A percentile compares a stretch with the other conserved stretches of the same genome.
These are phyloP conservation scores for Anser cygnoides DNA, from an alignment of 2,113 vertebrate species.

Conservation along the genomic window DNA sequence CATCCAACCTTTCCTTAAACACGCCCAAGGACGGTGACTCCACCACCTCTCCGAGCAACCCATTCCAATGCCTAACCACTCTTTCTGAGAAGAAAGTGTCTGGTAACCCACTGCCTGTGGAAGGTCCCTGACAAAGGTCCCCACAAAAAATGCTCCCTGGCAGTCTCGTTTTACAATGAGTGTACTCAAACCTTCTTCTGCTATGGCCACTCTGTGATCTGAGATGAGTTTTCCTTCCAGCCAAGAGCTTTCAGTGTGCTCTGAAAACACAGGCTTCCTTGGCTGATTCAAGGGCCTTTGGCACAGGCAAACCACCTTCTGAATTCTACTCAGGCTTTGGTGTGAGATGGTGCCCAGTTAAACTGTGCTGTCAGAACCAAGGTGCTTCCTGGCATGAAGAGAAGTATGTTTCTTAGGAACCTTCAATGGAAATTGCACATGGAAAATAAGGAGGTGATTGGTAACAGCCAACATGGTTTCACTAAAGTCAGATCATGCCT, in stretches of 20 bases:
- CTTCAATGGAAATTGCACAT: background rate
- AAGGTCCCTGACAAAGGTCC: background rate
- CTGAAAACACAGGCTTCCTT: background rate
- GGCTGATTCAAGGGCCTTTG: background rate
- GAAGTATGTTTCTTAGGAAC: background rate
- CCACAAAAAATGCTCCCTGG: background rate
- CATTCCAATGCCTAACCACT: too few relatives aligned
- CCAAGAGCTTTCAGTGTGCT: background rate
- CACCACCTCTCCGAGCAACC: too few relatives aligned
- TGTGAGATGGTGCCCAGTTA: background rate
- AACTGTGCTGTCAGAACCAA: background rate
- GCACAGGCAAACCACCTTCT: background rate
- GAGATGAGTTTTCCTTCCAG: background rate
- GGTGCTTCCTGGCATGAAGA: background rate
- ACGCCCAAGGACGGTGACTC: too few relatives aligned
- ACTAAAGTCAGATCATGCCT: too few relatives aligned
- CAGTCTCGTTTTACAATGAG: background rate
- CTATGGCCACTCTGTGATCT: background rate
- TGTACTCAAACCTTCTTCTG: background rate
- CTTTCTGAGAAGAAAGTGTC: too few relatives aligned
- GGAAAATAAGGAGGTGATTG: too few relatives aligned
- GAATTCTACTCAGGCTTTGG: background rate
- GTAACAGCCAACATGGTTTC: too few relatives aligned
- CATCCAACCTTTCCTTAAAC: too few relatives aligned
- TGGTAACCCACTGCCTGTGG: background rate